A percentile compares a stretch with the other conserved stretches of the same genome.
phyloP scores from a whole-genome alignment of 2,888 invertebrate species.

The Lordiphosa andalusiaca region DNA sequence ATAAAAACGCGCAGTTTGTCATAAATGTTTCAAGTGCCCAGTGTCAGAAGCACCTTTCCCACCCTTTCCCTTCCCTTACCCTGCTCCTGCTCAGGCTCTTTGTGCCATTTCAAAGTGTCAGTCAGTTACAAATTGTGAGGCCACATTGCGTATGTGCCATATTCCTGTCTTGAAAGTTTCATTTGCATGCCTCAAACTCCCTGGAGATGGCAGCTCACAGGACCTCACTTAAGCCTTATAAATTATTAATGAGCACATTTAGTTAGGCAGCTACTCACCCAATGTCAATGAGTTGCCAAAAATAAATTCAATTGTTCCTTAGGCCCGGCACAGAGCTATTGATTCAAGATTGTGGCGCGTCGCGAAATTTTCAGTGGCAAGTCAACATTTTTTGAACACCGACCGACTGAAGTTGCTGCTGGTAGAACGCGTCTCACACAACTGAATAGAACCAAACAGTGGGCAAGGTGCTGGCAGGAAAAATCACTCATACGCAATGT shows the following conservation, averaged over 20 bases:
- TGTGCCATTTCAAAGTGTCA: constrained; percentile 24
- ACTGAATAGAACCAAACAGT: constrained; percentile 35
- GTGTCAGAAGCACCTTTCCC: neutral
- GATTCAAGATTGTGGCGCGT: constrained; percentile 48
- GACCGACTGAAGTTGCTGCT: constrained; percentile 12
- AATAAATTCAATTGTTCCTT: constrained; percentile 35
- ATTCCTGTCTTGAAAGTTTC: constrained; percentile 17
- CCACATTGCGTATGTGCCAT: constrained; percentile 55
- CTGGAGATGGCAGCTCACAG: constrained; percentile 7
- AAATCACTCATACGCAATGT: constrained; percentile 58
- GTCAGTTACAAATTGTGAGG: constrained; percentile 34
- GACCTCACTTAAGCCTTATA: constrained; percentile 51
- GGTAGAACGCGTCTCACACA: constrained; percentile 34
- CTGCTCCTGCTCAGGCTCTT: constrained; percentile 9
- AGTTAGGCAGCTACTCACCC: constrained; percentile 8
- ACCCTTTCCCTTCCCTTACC: too few species aligned
- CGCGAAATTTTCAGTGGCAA: constrained; percentile 33
- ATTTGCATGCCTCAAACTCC: neutral
- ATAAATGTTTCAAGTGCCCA: constrained; percentile 41
- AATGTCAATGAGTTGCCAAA: constrained; percentile 37
- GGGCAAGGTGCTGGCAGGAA: constrained; percentile 15
- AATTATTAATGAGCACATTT: constrained; percentile 58
- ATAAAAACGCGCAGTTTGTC: constrained; percentile 29
- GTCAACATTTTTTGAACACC: neutral
- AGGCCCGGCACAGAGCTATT: constrained; percentile 35